Evolutionary conservation across 2,113 vertebrate species (phyloP).

Genomic region (Balaeniceps rex): DNA sequence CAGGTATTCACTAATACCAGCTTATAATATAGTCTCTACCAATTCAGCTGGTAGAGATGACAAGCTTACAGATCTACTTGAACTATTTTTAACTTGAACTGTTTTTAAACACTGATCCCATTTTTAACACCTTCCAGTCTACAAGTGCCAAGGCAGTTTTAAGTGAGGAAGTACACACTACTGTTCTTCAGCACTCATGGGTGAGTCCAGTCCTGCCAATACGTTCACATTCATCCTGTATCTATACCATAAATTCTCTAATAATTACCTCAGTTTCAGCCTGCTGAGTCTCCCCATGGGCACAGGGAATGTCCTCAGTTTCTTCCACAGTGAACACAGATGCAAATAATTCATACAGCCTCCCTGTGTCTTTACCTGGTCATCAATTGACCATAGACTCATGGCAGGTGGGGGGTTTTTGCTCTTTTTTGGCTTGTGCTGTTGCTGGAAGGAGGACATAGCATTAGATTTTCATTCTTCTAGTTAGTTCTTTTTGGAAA

Average conservation of each 20-base stretch:
- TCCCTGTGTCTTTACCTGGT: background rate
- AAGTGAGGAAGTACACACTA: background rate
- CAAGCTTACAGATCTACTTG: background rate
- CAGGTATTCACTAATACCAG: background rate
- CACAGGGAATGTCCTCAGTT: background rate
- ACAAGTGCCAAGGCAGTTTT: background rate
- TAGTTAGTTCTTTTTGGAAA: background rate
- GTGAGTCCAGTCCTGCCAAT: background rate
- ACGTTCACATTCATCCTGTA: background rate
- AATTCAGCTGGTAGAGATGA: background rate
- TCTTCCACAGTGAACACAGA: background rate
- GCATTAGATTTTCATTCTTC: background rate
- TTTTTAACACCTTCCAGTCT: background rate
- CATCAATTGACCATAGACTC: background rate
- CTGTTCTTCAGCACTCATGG: background rate
- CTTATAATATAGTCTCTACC: background rate
- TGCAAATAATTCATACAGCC: background rate
- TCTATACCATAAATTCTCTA: background rate
- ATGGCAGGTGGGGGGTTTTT: background rate
- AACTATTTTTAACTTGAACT: background rate
- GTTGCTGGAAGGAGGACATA: background rate
- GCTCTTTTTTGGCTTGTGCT: background rate
- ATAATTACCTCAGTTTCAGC: background rate
- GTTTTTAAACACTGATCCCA: background rate
- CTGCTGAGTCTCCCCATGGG: background rate